A percentile compares a stretch with the other conserved stretches of the same genome.
These are phyloP conservation scores for Nanorana parkeri DNA, from an alignment of 2,113 vertebrate genomes.

Conservation along the genomic window DNA sequence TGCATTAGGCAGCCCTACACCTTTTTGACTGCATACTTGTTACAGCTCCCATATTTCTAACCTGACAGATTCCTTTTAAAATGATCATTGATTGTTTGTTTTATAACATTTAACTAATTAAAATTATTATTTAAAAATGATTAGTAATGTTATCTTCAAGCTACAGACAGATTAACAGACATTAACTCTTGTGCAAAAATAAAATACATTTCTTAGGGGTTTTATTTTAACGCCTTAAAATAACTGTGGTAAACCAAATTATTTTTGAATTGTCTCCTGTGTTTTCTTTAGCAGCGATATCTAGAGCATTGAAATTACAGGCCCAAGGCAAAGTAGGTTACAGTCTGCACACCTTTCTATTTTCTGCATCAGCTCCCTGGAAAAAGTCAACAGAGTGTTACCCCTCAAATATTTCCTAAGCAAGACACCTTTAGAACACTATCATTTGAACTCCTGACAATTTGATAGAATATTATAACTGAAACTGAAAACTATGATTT, in stretches of 20 bases:
- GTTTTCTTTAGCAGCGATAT: slow-evolving; percentile 37
- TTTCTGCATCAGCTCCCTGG: slow-evolving; percentile 50
- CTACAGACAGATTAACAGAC: no score
- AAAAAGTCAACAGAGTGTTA: slow-evolving; percentile 29
- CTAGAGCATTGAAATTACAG: slow-evolving; percentile 38
- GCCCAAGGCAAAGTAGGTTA: slow-evolving; percentile 45
- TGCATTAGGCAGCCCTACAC: no score
- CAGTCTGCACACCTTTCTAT: slow-evolving; percentile 45
- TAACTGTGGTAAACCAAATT: slow-evolving; percentile 20
- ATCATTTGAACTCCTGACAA: slow-evolving; percentile 8
- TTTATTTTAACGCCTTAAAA: neutral
- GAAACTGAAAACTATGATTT: no score
- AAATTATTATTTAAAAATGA: no score
- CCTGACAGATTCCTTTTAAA: no score
- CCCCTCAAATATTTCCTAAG: slow-evolving; percentile 31
- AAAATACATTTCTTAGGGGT: no score
- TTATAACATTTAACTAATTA: no score
- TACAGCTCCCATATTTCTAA: no score
- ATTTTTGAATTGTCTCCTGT: slow-evolving; percentile 21
- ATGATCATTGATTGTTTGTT: no score
- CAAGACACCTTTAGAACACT: neutral
- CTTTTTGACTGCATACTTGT: no score
- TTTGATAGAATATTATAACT: neutral
- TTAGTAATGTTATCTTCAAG: no score
- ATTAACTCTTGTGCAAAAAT: no score